Conservation (phyloP, 2,113 vertebrate genomes). For the Chionis minor region DNA sequence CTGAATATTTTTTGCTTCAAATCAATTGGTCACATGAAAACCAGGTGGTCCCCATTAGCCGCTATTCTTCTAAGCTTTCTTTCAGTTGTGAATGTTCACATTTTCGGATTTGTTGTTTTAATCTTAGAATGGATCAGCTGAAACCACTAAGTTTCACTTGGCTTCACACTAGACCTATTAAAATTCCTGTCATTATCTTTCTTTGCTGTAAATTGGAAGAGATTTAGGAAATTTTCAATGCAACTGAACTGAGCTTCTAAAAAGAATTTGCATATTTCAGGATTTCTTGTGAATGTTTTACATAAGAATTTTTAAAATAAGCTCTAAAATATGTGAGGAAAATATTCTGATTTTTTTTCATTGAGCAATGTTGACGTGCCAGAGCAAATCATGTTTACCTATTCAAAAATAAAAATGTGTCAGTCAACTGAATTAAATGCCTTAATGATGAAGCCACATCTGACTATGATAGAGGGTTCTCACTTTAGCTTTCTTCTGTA, state of each 20-base stretch:
- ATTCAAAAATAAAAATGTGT: neutral
- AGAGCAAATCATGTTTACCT: neutral
- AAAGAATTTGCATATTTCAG: neutral
- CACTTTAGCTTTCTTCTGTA: neutral
- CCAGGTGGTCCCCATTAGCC: neutral
- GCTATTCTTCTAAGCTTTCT: neutral
- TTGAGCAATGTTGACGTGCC: neutral
- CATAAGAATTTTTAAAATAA: neutral
- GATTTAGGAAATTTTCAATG: neutral
- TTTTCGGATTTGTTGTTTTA: neutral
- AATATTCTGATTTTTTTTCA: neutral
- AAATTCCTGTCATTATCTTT: neutral
- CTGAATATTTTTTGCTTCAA: neutral
- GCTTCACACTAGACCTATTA: neutral
- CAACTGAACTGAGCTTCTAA: neutral
- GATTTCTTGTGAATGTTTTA: neutral
- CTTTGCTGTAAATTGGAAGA: neutral
- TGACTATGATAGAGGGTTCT: neutral
- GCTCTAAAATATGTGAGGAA: neutral
- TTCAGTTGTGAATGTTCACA: neutral
- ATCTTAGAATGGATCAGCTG: neutral
- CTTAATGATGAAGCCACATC: neutral
- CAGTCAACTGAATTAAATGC: neutral
- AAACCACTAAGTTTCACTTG: neutral
- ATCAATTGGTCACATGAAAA: neutral